Base-by-base conservation (phyloP, 2,797 vertebrate species). In the Acropternis orthonyx region DNA sequence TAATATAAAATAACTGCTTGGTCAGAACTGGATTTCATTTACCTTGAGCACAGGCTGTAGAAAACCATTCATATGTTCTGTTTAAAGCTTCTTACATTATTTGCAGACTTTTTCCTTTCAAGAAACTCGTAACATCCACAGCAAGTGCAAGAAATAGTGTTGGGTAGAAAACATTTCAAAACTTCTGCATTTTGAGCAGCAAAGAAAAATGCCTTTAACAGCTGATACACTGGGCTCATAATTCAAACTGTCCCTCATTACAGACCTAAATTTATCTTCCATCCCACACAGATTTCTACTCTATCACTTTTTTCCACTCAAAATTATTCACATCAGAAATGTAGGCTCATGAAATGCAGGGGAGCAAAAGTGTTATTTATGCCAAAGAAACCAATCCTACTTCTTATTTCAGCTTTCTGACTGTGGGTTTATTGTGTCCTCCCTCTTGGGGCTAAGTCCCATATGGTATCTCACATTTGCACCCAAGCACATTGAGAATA, bases 241-340 rank as follows among this genome's bases (percentile, higher is more conserved):
- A 95, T 79, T 92, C 71, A 84, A 94, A 84, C 76, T 95, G 84
- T 81, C 90, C 95, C 73, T 95, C 80, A 76, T 96, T 96, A 95
- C 41, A 88, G 85, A 51, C 44, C 89, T 94, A 96, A 96, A 95
- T 95, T 97, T 96, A 95, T 96, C 95, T 95, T 87, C 46, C 82
- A 90, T 76, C 91, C 95, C 92, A 96, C 91, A 87, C 66, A 91
- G 72, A 81, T 81, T 92, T 88, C 82, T 75, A 66, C 71, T 89
- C 87, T 54, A 91, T 91, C 89, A 91, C 68, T 81, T 55, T 80
- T 92, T 89, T 88, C 62, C 67, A 55, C 89, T 94, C 86, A 61
- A 92, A 95, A 92, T 89, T 96, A 93, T 91, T 95, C 95, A 72
- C 69, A 96, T 86, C 85, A 90, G 83, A 95, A 95, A 88, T 48